Evolutionary conservation across 2,113 vertebrate genomes (phyloP), one percentile per base, ranked within the genome.

Genomic region (Sciurus niger): DNA sequence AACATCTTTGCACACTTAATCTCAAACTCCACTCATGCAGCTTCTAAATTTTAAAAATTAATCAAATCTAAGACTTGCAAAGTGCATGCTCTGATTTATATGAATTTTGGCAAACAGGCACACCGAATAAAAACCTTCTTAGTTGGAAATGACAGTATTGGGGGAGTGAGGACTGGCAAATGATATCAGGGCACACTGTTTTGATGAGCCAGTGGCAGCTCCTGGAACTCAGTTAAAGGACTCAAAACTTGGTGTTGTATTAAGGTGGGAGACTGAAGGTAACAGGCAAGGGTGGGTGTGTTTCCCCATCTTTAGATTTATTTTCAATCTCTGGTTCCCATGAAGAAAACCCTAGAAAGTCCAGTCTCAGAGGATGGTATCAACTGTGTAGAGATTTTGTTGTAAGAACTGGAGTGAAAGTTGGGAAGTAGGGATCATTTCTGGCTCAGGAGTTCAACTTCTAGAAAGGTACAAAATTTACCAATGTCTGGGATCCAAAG

Each of bases 1-100:
- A 93, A 95, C 96, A 92, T 97, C 98, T 97, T 94, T 98, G 97
- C 97, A 89, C 97, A 96, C 93, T 98, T 97, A 95, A 97, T 98
- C 96, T 96, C 97, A 97, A 98, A 58, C 76, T 63, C 88, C 85
- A 74, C 78, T 97, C 98, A 96, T 89, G 95, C 93, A 92, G 97
- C 84, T 94, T 96, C 97, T 95, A 92, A 96, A 96, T 97, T 97
- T 97, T 55, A 63, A 87, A 94, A 97, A 97, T 98, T 97, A 97
- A 98, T 98, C 97, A 97, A 95, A 94, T 72, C 74, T 87, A 94
- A 94, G 55, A n/a, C 94, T 92, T 82, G 80, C 86, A 95, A 95
- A 98, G 76, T 70, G 25, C 51, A 58, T 53, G 16, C 82, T 93
- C 84, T 98, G 98, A 98, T 98, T 95, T 96, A 97, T 97, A 97